These are phyloP conservation scores for Drosophila parvula DNA, from an alignment of 1,140 invertebrate species.

Conservation along the genomic window DNA sequence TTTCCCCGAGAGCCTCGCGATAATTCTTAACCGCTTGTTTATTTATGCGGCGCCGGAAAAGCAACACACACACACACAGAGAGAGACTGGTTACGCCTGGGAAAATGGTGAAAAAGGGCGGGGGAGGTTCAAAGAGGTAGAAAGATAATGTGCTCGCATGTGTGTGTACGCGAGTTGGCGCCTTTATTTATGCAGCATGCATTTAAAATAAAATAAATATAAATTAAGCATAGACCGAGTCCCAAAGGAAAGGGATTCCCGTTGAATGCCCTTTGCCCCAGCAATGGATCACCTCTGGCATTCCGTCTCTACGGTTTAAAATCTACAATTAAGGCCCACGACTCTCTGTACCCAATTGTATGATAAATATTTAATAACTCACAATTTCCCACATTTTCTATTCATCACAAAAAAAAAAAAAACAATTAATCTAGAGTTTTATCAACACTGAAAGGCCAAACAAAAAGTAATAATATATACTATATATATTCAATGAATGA, in stretches of 20 bases:
- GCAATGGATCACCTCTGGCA: conserved; percentile 2
- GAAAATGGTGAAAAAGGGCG: conserved; percentile 1
- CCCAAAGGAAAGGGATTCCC: conserved; percentile 13
- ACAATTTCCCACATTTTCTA: conserved; percentile 3
- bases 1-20: conserved; percentile 48
- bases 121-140: conserved; percentile 40
- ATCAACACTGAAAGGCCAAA: background rate
- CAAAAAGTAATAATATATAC: background rate
- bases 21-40: conserved; percentile 81
- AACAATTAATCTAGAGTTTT: conserved; percentile 1
- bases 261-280: conserved; percentile 23
- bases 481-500: background rate
- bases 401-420: conserved; percentile 4
- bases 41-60: conserved; percentile 76
- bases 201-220: conserved; percentile 82
- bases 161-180: conserved; percentile 21
- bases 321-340: background rate
- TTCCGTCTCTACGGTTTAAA: background rate
- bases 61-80: conserved; percentile 48
- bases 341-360: background rate
- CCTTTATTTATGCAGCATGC: conserved; percentile 80
- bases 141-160: conserved; percentile 51
- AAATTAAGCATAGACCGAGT: conserved; percentile 69
- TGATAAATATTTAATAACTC: conserved; percentile 6
- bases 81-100: background rate